phyloP scores from a whole-genome alignment of 2,888 invertebrate genomes.

The Aphidoletes aphidimyza region DNA sequence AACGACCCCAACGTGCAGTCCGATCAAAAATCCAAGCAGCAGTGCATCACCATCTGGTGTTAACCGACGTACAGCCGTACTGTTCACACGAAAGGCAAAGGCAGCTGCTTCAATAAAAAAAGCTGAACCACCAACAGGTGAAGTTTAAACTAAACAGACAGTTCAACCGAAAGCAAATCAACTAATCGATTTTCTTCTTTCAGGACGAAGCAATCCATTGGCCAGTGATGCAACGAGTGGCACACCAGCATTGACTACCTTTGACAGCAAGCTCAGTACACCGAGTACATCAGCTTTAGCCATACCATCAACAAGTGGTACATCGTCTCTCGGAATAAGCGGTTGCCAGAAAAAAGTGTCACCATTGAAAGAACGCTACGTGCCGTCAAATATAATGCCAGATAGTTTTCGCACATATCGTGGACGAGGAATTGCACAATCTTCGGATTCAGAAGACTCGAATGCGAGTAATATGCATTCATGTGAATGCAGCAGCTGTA shows the following conservation, averaged over 20 bases:
- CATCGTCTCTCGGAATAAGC: background rate
- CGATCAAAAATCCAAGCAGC: conserved; percentile 63
- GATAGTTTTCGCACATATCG: conserved; percentile 70
- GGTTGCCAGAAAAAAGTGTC: conserved; percentile 12
- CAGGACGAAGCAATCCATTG: conserved; percentile 15
- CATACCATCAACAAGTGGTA: background rate
- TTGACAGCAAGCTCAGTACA: background rate
- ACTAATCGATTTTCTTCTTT: background rate
- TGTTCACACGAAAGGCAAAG: conserved; percentile 79
- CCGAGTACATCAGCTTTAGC: background rate
- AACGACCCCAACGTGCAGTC: conserved; percentile 65
- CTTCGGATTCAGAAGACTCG: conserved; percentile 63
- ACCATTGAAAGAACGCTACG: conserved; percentile 23
- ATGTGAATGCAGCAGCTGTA: conserved; percentile 66
- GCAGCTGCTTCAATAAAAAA: conserved; percentile 65
- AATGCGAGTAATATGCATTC: conserved; percentile 62
- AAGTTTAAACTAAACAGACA: too few species aligned
- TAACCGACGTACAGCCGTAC: conserved; percentile 75
- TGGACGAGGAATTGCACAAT: conserved; percentile 65
- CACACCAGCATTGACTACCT: background rate
- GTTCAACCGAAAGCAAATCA: background rate
- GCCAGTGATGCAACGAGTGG: background rate
- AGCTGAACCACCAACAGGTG: conserved; percentile 62
- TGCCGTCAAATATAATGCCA: conserved; percentile 59
- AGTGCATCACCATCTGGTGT: conserved; percentile 66